Evolutionary conservation across 1,140 invertebrate genomes (phyloP).

Genomic region (Bombus picipes): DNA sequence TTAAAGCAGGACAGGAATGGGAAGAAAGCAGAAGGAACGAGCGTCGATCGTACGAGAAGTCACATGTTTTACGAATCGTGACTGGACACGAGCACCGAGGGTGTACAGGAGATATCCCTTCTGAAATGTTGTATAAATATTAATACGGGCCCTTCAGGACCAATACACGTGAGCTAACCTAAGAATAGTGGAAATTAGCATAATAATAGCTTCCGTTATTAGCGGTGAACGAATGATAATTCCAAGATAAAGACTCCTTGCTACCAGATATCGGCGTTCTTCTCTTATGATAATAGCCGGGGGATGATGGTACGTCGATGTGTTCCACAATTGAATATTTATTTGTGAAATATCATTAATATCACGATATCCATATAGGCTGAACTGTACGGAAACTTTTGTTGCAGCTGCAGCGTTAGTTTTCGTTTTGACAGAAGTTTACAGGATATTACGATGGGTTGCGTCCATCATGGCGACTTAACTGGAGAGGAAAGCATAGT

Average conservation of each 20-base stretch:
- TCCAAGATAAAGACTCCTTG: background rate
- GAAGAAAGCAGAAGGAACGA: conserved; percentile 2
- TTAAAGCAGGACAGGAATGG: conserved; percentile 8
- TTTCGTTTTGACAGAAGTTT: background rate
- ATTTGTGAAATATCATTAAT: background rate
- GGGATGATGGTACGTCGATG: background rate
- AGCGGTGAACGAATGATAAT: background rate
- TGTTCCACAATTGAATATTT: background rate
- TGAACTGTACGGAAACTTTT: background rate
- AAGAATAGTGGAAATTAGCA: conserved; percentile 9
- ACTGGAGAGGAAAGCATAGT: background rate
- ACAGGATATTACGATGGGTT: background rate
- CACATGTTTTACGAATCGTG: conserved; percentile 1
- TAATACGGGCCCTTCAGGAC: background rate
- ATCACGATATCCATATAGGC: background rate
- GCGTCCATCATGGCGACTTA: background rate
- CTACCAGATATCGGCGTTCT: background rate
- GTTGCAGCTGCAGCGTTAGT: background rate
- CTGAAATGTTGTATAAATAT: conserved; percentile 29
- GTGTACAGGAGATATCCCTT: background rate
- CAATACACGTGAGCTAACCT: no score
- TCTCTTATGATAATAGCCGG: background rate
- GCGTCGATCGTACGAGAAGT: background rate
- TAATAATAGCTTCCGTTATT: conserved; percentile 21
- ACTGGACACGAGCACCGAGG: background rate